Evolutionary conservation across 2,888 invertebrate species (phyloP), one percentile per base, ranked within the genome.

Genomic region (Odontocolon sp.): DNA sequence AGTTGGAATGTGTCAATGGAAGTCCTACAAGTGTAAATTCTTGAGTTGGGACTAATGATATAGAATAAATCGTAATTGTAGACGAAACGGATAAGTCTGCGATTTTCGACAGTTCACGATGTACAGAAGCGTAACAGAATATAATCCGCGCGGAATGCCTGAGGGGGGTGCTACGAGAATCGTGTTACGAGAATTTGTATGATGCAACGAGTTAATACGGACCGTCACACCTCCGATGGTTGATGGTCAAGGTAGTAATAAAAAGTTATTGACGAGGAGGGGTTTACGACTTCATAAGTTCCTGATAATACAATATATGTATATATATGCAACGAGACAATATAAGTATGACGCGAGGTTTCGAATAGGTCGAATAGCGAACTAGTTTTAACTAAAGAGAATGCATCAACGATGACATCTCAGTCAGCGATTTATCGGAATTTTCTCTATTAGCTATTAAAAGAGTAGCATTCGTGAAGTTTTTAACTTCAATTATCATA

Each of bases 131-230:
- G 14, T 14, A 21, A 45, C 28, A 31, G 50, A 67, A 42, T 52
- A 26, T 67, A 72, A 42, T 50, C 14, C 38, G 6, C 33, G 28
- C 28, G 26, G 64, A 69, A 57, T 54, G 14, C 26, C 5, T 40
- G 54, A 36, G 28, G 63, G 28, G 45, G 14, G 38, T 14, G 50
- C 28, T 21, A 8, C 18, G 18, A 54, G 38, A 45, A 16, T 77
- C 68, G 70, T 61, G 74, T 79, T 78, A 69, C 72, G 59, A 42
- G 80, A 78, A 78, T 64, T 77, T 73, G 75, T 67, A 77, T 81
- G 81, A 81, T 78, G 81, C 81, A 81, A 81, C 67, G 63, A n/a
- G 31, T 23, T 54, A 54, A 18, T n/a, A 11, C 23, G 40, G 42
- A 40, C 47, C 78, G 63, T 71, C 75, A 70, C 68, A n/a, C 28